Evolutionary conservation across 2,888 invertebrate genomes (phyloP).

Genomic region (Magallana nippona): DNA sequence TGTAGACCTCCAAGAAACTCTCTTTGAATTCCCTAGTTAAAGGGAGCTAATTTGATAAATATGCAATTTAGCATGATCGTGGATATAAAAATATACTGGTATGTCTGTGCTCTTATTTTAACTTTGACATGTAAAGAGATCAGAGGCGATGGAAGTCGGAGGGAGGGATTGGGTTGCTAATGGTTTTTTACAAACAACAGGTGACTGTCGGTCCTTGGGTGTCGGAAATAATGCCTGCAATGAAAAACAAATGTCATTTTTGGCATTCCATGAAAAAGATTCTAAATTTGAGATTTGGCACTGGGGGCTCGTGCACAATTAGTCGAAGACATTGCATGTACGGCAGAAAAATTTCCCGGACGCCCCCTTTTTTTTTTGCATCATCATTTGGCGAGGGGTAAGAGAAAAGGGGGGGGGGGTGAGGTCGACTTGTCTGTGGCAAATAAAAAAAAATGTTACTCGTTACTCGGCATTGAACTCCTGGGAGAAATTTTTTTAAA

Average conservation of each 20-base stretch:
- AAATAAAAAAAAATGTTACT: no score
- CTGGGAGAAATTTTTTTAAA: not conserved
- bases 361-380: not conserved
- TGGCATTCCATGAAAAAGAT: conserved; percentile 31
- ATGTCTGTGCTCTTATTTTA: not conserved
- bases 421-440: conserved; percentile 7
- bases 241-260: conserved; percentile 33
- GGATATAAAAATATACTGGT: not conserved
- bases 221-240: not conserved
- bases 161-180: not conserved
- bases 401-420: no score
- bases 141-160: not conserved
- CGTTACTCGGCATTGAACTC: no score
- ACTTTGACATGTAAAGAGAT: not conserved
- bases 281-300: conserved; percentile 30
- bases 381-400: conserved; percentile 3
- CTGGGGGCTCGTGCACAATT: conserved; percentile 8
- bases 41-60: no score
- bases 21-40: no score
- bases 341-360: not conserved
- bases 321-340: not conserved
- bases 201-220: not conserved
- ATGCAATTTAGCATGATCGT: not conserved
- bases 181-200: conserved; percentile 3
- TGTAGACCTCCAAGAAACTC: no score